These are phyloP conservation scores for Ennomos erosarius DNA, from an alignment of 2,888 invertebrate genomes.

Conservation along the genomic window DNA sequence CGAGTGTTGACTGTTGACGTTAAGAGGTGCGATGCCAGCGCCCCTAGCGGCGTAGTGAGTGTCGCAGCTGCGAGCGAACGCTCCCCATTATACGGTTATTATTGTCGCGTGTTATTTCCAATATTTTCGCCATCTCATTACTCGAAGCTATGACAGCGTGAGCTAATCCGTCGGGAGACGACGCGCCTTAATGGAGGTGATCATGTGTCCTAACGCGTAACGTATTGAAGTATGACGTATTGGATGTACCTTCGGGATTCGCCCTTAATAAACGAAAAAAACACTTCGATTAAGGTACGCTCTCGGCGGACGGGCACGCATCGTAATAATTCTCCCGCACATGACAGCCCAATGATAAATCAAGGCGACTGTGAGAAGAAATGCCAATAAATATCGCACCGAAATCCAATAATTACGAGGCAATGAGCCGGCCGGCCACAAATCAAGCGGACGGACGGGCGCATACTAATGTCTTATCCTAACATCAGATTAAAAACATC, in stretches of 20 bases:
- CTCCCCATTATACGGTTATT: slow-evolving; percentile 71
- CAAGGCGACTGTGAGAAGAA: slow-evolving; percentile 76
- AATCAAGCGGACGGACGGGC: slow-evolving; percentile 77
- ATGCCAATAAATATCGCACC: slow-evolving; percentile 82
- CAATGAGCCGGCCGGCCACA: slow-evolving; percentile 81
- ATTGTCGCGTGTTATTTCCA: slow-evolving; percentile 77
- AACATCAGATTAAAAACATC: slow-evolving; percentile 85
- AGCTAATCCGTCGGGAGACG: slow-evolving; percentile 81
- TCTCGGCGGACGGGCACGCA: slow-evolving; percentile 57
- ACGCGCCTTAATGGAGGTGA: slow-evolving; percentile 79
- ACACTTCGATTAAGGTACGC: slow-evolving; percentile 57
- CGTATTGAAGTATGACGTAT: slow-evolving; percentile 82
- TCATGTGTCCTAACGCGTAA: slow-evolving; percentile 79
- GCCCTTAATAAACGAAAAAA: slow-evolving; percentile 71
- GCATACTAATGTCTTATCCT: slow-evolving; percentile 84
- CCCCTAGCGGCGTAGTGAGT: slow-evolving; percentile 61
- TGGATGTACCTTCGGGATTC: slow-evolving; percentile 72
- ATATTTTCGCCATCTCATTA: slow-evolving; percentile 83
- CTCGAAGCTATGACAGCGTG: slow-evolving; percentile 57
- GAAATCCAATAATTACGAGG: slow-evolving; percentile 83
- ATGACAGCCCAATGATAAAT: slow-evolving; percentile 78
- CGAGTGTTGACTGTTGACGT: no score
- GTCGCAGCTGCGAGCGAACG: slow-evolving; percentile 63
- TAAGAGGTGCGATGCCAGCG: slow-evolving; percentile 52
- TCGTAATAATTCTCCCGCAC: slow-evolving; percentile 67